Conservation (phyloP, 1,140 invertebrate genomes). For the Mesaphorura yosii region DNA sequence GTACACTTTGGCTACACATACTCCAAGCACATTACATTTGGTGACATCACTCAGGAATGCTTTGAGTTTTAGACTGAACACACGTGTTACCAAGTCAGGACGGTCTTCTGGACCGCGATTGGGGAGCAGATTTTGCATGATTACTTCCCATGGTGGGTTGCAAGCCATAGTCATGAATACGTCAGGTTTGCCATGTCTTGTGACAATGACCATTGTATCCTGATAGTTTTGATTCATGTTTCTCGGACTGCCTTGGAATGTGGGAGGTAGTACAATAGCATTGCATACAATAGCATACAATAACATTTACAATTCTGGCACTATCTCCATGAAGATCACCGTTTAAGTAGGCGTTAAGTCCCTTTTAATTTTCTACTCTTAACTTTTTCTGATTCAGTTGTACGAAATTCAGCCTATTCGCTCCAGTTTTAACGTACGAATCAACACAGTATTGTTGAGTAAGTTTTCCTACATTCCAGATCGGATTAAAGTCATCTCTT, state of each 20-base stretch:
- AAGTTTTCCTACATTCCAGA: constrained; percentile 20
- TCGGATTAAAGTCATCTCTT: constrained; percentile 30
- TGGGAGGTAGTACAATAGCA: constrained; percentile 18
- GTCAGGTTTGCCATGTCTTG: constrained; percentile 36
- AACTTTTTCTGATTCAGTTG: constrained; percentile 31
- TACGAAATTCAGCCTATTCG: constrained; percentile 31
- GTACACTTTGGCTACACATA: constrained; percentile 22
- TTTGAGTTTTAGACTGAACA: constrained; percentile 40
- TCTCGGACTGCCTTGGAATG: constrained; percentile 32
- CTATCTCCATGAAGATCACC: not conserved
- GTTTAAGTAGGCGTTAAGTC: constrained; percentile 27
- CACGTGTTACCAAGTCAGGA: constrained; percentile 39
- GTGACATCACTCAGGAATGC: constrained; percentile 32
- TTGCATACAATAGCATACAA: too few relatives aligned
- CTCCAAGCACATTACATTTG: constrained; percentile 30
- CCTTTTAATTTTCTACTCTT: constrained; percentile 29
- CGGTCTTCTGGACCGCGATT: constrained; percentile 27
- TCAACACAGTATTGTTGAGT: constrained; percentile 35
- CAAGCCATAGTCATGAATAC: constrained; percentile 41
- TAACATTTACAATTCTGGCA: constrained; percentile 16
- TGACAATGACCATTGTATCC: constrained; percentile 38
- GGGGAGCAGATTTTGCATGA: constrained; percentile 28
- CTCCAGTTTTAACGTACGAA: constrained; percentile 33
- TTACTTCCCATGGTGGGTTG: constrained; percentile 39
- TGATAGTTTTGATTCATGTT: constrained; percentile 35